phyloP scores from a whole-genome alignment of 2,797 vertebrate species.

The Lutjanus argentimaculatus region DNA sequence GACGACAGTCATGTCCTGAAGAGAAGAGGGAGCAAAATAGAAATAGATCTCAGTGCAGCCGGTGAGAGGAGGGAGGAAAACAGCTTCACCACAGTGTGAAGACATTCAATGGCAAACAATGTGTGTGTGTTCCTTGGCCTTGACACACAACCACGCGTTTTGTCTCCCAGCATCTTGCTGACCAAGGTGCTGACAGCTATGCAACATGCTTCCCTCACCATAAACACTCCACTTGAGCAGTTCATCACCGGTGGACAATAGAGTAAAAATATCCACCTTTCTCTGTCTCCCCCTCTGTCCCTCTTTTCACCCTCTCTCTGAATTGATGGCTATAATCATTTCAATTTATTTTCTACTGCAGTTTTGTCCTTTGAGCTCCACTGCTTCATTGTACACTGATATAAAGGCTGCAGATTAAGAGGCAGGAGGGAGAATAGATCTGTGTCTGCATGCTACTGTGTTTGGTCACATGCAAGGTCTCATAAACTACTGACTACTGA shows the following conservation, averaged over 20 bases:
- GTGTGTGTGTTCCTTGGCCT: constrained; percentile 37
- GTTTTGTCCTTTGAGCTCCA: constrained; percentile 28
- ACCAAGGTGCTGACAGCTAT: constrained; percentile 66
- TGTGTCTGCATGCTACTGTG: constrained; percentile 4
- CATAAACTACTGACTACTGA: constrained; percentile 17
- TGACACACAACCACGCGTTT: constrained; percentile 62
- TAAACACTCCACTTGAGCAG: constrained; percentile 63
- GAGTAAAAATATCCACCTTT: constrained; percentile 57
- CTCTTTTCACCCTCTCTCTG: constrained; percentile 37
- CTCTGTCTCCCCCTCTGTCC: constrained; percentile 45
- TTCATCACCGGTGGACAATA: constrained; percentile 57
- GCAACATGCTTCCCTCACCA: constrained; percentile 67
- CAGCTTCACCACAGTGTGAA: constrained; percentile 42
- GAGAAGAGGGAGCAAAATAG: constrained; percentile 37
- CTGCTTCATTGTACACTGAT: constrained; percentile 38
- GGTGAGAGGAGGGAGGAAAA: constrained; percentile 14
- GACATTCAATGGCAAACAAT: constrained; percentile 42
- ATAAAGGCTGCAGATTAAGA: constrained; percentile 49
- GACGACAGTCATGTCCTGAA: constrained; percentile 32
- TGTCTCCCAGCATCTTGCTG: constrained; percentile 71
- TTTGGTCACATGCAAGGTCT: constrained; percentile 34
- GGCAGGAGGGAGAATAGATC: constrained; percentile 28
- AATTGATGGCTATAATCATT: constrained; percentile 52
- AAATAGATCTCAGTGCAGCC: constrained; percentile 39
- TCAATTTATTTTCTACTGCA: constrained; percentile 55